phyloP scores from a whole-genome alignment of 2,888 invertebrate genomes.

The Standfussiana lucernea region DNA sequence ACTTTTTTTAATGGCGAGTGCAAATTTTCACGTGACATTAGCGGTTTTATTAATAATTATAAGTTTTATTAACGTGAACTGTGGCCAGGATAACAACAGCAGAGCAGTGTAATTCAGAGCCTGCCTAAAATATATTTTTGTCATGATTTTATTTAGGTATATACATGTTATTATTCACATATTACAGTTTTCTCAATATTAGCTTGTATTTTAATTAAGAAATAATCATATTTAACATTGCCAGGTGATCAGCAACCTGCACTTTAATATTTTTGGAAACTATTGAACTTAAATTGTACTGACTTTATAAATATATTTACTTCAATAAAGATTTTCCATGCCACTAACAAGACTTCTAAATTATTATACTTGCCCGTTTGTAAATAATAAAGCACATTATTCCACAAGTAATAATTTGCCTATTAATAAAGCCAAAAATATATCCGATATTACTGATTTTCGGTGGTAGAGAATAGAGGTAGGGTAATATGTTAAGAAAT shows the following conservation, averaged over 20 bases:
- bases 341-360: slow-evolving; percentile 82
- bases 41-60: slow-evolving; percentile 86
- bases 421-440: background rate
- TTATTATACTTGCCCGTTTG: slow-evolving; percentile 53
- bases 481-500: slow-evolving; percentile 16
- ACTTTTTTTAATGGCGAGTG: slow-evolving; percentile 77
- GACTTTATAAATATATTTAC: slow-evolving; percentile 92
- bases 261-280: slow-evolving; percentile 92
- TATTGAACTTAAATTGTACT: slow-evolving; percentile 92
- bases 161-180: slow-evolving; percentile 91
- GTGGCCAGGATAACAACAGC: slow-evolving; percentile 90
- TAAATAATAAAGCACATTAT: background rate
- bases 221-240: slow-evolving; percentile 91
- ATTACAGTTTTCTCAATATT: slow-evolving; percentile 91
- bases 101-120: slow-evolving; percentile 89
- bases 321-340: slow-evolving; percentile 92
- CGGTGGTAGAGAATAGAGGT: background rate
- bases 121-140: slow-evolving; percentile 91
- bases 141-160: slow-evolving; percentile 91
- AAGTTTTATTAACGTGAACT: slow-evolving; percentile 88
- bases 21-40: slow-evolving; percentile 84
- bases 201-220: slow-evolving; percentile 92
- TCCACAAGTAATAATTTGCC: background rate
- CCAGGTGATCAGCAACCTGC: slow-evolving; percentile 91
- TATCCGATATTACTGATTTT: background rate